These are phyloP conservation scores for Enteromius argenteus DNA, from an alignment of 2,797 vertebrate genomes.

Conservation along the genomic window DNA sequence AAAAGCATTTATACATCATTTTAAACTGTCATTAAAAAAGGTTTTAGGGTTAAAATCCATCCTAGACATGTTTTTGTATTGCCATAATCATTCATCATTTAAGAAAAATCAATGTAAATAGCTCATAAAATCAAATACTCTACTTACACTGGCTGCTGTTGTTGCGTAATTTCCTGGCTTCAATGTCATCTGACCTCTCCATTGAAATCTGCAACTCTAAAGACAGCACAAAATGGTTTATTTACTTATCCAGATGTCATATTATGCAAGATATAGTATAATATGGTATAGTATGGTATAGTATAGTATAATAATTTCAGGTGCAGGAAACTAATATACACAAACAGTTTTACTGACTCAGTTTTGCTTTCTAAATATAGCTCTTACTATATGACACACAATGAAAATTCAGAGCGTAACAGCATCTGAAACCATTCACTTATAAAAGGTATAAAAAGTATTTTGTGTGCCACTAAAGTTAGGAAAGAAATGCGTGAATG, in stretches of 20 bases:
- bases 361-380: background rate
- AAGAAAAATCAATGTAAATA: background rate
- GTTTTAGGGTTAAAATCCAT: background rate
- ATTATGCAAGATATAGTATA: background rate
- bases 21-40: background rate
- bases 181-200: constrained; percentile 87
- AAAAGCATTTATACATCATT: background rate
- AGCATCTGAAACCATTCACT: background rate
- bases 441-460: background rate
- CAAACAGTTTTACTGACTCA: background rate
- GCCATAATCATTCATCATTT: background rate
- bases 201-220: constrained; percentile 93
- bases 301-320: background rate
- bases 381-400: background rate
- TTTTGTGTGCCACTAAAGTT: background rate
- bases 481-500: background rate
- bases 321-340: background rate
- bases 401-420: background rate
- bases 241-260: background rate
- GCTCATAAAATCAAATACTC: background rate
- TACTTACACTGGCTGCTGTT: constrained; percentile 83
- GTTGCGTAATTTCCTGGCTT: constrained; percentile 88
- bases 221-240: constrained; percentile 64
- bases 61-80: background rate
- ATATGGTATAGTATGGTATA: too few relatives aligned